Base-by-base conservation (phyloP, 2,888 invertebrate genomes). In the Calliphora vomitoria region DNA sequence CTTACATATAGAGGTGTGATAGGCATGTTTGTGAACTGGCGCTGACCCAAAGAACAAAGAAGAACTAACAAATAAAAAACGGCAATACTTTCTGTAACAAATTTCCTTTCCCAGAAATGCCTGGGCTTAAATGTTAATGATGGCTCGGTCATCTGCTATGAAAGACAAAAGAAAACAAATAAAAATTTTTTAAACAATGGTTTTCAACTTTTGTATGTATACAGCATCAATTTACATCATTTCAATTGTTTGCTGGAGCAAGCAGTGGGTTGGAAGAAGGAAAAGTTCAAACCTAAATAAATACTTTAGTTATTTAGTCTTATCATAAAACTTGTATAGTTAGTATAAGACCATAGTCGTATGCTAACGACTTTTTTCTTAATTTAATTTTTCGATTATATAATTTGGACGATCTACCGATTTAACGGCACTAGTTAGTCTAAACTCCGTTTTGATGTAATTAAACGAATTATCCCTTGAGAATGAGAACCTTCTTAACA, bases 81-180 rank as follows among this genome's bases (percentile, higher is more conserved):
- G 8, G 25, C 15, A 41, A 44, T 44, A 60, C 13, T 15, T 58
- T 58, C 8, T 58, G 58, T n/a, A 10, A 10, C 8, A 41, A 41
- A 55, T 55, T 72, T 72, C 8, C 20, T 72, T 58, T 72, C 20
- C 38, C 31, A 74, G 20, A 8, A 62, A 3, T 60, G 31, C 31
- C 62, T 18, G 44, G 18, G 10, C 62, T 38, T 18, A 78, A 78
- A 53, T 78, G 50, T 78, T 66, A 55, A 25, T n/a, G 25, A 25
- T 66, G 53, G 50, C 8, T 62, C 47, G 13, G 13, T 38, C 35
- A 50, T 18, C 3, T 50, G 64, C 0, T 50, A 8, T 2, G 8
- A 53, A 41, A 25, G 20, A 41, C n/a, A 78, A 66, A 78, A 55
- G 41, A 55, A 41, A 64, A n/a, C 1, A 53, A 66, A 66, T 64